phyloP scores from a whole-genome alignment of 2,888 invertebrate genomes.

The Incurvaria masculella region DNA sequence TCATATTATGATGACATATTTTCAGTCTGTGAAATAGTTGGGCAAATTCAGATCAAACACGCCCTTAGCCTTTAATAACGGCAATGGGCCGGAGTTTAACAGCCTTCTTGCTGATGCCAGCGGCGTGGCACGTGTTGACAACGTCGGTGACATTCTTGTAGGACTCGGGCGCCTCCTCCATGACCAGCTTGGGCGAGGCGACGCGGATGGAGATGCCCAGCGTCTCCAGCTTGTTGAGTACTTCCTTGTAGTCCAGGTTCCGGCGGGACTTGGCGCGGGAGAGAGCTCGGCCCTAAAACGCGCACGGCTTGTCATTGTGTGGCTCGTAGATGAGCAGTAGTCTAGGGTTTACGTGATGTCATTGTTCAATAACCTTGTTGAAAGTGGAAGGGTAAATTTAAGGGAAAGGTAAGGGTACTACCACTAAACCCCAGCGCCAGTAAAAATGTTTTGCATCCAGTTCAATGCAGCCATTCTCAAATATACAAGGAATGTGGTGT shows the following conservation, averaged over 20 bases:
- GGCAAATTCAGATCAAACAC: not conserved
- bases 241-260: constrained; percentile 91
- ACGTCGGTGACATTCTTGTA: constrained; percentile 99
- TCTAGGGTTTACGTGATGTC: too few relatives aligned
- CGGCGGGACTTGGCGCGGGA: constrained; percentile 97
- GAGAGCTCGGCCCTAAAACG: constrained; percentile 84
- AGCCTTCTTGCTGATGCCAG: constrained; percentile 95
- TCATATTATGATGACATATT: constrained; percentile 1
- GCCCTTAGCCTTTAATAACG: constrained; percentile 90
- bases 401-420: too few relatives aligned
- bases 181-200: constrained; percentile 97
- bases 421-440: too few relatives aligned
- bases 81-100: constrained; percentile 97
- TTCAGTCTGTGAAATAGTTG: not conserved
- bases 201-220: constrained; percentile 94
- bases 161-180: constrained; percentile 99
- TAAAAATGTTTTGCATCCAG: too few relatives aligned
- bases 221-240: constrained; percentile 76
- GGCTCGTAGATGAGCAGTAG: too few relatives aligned
- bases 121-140: constrained; percentile 96
- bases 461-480: too few relatives aligned
- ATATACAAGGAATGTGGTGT: too few relatives aligned
- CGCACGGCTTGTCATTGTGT: too few relatives aligned
- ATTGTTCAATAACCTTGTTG: too few relatives aligned
- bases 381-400: too few relatives aligned